Conservation (phyloP, 1,140 invertebrate species). For the Piezodorus guildinii region DNA sequence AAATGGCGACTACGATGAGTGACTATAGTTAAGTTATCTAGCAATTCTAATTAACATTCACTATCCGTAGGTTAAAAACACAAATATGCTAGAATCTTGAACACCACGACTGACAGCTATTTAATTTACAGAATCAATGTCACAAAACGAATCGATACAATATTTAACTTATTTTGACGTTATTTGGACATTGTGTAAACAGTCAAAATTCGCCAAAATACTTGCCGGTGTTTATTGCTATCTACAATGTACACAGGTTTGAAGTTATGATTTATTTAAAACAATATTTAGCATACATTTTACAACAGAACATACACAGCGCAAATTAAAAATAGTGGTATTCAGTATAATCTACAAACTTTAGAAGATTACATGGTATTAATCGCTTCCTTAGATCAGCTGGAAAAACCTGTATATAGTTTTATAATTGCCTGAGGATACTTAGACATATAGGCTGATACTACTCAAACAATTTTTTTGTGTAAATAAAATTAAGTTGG, state of each 20-base stretch:
- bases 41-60: background rate
- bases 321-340: conserved; percentile 10
- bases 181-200: conserved; percentile 23
- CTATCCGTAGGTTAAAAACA: background rate
- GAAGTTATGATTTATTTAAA: background rate
- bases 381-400: conserved; percentile 6
- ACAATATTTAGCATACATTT: background rate
- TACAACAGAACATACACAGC: background rate
- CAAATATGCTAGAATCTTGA: background rate
- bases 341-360: conserved; percentile 14
- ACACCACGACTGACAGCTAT: background rate
- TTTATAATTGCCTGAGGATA: too few species aligned
- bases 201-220: conserved; percentile 15
- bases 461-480: too few species aligned
- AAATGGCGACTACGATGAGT: conserved; percentile 19
- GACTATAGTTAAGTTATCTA: conserved; percentile 13
- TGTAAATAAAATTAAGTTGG: too few species aligned
- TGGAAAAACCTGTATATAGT: background rate
- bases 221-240: conserved; percentile 16
- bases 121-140: conserved; percentile 3
- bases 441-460: too few species aligned
- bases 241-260: background rate
- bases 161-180: conserved; percentile 20
- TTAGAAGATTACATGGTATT: conserved; percentile 11
- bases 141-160: conserved; percentile 17